Percentiles rank a stretch among this genome's conserved stretches.
phyloP scores from a whole-genome alignment of 2,113 vertebrate genomes.

The Otus sunia region DNA sequence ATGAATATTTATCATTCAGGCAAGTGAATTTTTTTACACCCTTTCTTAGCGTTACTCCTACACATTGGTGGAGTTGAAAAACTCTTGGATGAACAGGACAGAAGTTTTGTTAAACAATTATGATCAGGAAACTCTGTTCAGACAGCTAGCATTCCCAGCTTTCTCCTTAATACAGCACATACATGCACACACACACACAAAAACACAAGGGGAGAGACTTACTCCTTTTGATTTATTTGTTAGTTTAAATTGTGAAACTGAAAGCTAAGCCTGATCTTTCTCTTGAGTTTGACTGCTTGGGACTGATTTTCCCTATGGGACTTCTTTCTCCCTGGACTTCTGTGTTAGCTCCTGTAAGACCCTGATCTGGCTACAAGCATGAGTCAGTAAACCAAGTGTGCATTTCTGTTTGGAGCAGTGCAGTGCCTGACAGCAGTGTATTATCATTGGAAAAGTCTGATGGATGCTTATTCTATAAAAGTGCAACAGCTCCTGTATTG shows the following conservation, averaged over 20 bases:
- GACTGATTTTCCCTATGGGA: background rate
- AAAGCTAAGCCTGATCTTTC: background rate
- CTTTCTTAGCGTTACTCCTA: background rate
- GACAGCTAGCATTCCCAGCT: background rate
- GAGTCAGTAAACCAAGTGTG: background rate
- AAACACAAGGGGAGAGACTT: background rate
- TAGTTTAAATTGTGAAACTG: background rate
- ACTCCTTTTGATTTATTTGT: background rate
- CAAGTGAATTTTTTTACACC: background rate
- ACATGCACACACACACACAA: background rate
- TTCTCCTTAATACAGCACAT: background rate
- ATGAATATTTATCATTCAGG: background rate
- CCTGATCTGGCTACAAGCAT: background rate
- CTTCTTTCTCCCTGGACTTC: background rate
- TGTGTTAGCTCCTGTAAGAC: background rate
- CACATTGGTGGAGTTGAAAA: background rate
- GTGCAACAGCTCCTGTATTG: background rate
- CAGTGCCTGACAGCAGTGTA: background rate
- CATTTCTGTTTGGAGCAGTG: background rate
- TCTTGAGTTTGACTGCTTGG: background rate
- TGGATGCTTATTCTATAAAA: background rate
- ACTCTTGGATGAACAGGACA: background rate
- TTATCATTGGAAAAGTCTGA: background rate
- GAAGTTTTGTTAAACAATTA: background rate
- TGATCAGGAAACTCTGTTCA: background rate